Conservation (phyloP, 2,888 invertebrate species). For the Lasioglossum marginatum region DNA sequence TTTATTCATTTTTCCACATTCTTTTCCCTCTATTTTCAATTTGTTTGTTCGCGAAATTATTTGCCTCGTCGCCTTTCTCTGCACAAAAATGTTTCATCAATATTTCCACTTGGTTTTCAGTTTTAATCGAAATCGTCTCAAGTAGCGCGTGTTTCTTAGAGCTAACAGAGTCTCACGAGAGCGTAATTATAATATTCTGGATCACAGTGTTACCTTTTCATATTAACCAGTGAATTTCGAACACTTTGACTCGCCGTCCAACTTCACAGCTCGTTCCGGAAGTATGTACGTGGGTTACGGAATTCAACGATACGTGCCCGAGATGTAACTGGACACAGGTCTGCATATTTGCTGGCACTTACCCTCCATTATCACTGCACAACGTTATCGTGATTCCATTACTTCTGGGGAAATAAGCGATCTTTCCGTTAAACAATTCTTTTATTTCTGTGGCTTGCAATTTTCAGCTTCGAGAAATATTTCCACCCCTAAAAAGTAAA, state of each 20-base stretch:
- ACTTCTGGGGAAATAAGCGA: not conserved
- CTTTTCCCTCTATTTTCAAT: not conserved
- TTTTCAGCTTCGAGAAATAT: not conserved
- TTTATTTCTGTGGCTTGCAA: not conserved
- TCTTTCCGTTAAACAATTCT: not conserved
- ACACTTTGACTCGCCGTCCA: slow-evolving; percentile 65
- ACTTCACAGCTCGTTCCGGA: slow-evolving; percentile 75
- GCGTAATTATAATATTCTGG: not conserved
- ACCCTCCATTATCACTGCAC: slow-evolving; percentile 56
- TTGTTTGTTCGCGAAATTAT: not conserved
- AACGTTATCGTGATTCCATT: slow-evolving; percentile 2
- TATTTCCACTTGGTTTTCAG: not conserved
- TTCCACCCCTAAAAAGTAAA: too few relatives aligned
- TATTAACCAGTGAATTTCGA: slow-evolving; percentile 60
- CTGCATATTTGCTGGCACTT: slow-evolving; percentile 27
- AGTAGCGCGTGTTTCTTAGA: not conserved
- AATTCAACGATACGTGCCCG: slow-evolving; percentile 71
- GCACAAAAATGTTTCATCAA: too few relatives aligned
- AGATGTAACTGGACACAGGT: slow-evolving; percentile 49
- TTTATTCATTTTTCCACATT: not conserved
- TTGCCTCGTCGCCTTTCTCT: not conserved
- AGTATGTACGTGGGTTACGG: slow-evolving; percentile 69
- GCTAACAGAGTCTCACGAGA: not conserved
- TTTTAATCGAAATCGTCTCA: not conserved
- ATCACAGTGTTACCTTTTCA: slow-evolving; percentile 49